Percentiles rank a stretch among this genome's conserved stretches.
Conservation (phyloP, 2,797 vertebrate species). For the Eurystomus glaucurus region DNA sequence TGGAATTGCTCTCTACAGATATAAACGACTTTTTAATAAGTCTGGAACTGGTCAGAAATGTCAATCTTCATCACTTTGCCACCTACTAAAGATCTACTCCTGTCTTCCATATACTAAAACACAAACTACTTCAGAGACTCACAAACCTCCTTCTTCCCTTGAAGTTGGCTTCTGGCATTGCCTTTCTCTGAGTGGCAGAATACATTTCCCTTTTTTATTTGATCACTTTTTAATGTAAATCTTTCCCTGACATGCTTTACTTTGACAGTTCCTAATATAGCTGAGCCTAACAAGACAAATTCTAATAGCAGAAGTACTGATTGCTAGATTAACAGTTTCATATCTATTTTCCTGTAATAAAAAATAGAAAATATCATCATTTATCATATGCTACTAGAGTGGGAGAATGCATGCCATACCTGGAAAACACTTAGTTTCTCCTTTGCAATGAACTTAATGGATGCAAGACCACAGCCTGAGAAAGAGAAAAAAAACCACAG, state of each 20-base stretch:
- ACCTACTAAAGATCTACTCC: not conserved
- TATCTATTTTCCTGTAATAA: not conserved
- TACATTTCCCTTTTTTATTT: conserved; percentile 18
- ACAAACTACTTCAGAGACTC: not conserved
- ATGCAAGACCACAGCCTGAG: not conserved
- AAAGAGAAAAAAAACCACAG: not conserved
- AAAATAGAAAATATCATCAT: not conserved
- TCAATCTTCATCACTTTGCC: not conserved
- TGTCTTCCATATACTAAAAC: not conserved
- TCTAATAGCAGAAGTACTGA: conserved; percentile 5
- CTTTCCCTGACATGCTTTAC: not conserved
- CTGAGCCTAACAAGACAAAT: conserved; percentile 41
- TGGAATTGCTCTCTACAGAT: not conserved
- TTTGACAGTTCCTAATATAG: conserved; percentile 47
- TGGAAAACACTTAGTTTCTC: not conserved
- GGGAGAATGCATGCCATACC: not conserved
- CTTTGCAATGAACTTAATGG: not conserved
- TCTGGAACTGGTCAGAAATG: not conserved
- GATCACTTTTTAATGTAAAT: conserved; percentile 53
- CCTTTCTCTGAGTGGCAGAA: not conserved
- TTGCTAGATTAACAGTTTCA: conserved; percentile 1
- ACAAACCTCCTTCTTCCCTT: not conserved
- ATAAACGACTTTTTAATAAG: not conserved
- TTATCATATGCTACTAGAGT: not conserved
- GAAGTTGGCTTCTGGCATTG: not conserved